Evolutionary conservation across 2,797 vertebrate genomes (phyloP), one percentile per base, ranked within the genome.

Genomic region (Dallia pectoralis): DNA sequence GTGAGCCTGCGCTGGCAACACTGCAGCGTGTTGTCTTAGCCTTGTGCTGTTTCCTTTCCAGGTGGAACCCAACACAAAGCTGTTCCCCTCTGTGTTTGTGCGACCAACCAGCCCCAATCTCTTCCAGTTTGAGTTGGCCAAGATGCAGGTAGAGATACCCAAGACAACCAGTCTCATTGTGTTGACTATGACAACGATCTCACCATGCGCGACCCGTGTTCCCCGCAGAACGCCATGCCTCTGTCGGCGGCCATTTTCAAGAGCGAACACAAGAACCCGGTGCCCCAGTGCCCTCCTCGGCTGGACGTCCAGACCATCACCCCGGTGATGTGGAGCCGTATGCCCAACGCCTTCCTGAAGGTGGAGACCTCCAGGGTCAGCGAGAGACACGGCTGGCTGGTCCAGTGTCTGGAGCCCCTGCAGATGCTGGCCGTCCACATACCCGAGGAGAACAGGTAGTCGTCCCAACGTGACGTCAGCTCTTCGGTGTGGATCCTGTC

Each of bases 391-490:
- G 98, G 98, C 77, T 99, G 97, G 97, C 91, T 95, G 71, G 95
- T 97, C 40, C 98, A 98, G 85, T 98, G 97, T 82, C 83, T 95
- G 86, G 97, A 99, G 72, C 95, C 97, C 9, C 88, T 99, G 83
- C 96, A 98, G 89, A 98, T 99, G 97, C 92, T 99, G 95, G 98
- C 96, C 0, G 94, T 99, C 19, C 94, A 99, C 79, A 99, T 99
- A 82, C 97, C 98, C 0, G 98, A 99, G 81, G 98, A 99, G 90
- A 99, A 63, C 61, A 63, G 61, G 61, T 63, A 63, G 25, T 30
- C 61, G 29, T 53, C 22, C n/a, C n/a, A 7, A 56, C 22, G 51
- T 56, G 29, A 30, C 29, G 7, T 63, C 29, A 15, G 27, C 25
- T 11, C 25, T 30, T 4, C 61, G 5, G 25, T 30, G 16, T 16